phyloP scores from a whole-genome alignment of 2,888 invertebrate species.

The Tricholauxania praeusta region DNA sequence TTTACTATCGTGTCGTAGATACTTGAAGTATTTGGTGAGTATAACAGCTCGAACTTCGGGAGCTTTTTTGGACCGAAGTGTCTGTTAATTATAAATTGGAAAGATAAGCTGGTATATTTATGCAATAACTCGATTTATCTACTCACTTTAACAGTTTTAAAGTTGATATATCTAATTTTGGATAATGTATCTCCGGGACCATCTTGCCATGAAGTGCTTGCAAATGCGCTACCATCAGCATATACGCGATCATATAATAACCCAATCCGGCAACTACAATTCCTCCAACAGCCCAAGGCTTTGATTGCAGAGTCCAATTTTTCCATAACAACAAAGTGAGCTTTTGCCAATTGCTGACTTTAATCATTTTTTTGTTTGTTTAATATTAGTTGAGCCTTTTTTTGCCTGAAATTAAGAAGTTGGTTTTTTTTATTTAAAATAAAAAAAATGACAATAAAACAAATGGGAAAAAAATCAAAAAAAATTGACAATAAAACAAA shows the following conservation, averaged over 20 bases:
- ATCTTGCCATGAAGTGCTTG: slow-evolving; percentile 81
- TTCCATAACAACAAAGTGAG: slow-evolving; percentile 86
- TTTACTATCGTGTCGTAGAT: slow-evolving; percentile 65
- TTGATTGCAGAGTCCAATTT: slow-evolving; percentile 78
- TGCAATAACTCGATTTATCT: neutral
- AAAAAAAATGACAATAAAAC: too few relatives aligned
- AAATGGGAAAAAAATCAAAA: too few relatives aligned
- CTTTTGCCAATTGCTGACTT: slow-evolving; percentile 69
- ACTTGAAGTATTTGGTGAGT: slow-evolving; percentile 68
- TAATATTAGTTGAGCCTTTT: too few relatives aligned
- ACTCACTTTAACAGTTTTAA: slow-evolving; percentile 58
- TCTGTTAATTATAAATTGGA: neutral
- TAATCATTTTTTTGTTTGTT: slow-evolving; percentile 48
- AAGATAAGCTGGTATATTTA: too few relatives aligned
- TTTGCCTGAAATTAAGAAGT: too few relatives aligned
- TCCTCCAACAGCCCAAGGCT: slow-evolving; percentile 74
- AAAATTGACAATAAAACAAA: too few relatives aligned
- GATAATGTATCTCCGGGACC: slow-evolving; percentile 62
- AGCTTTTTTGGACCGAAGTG: neutral
- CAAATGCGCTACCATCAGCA: slow-evolving; percentile 70
- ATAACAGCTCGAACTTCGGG: slow-evolving; percentile 63
- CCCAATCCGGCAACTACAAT: slow-evolving; percentile 72
- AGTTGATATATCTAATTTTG: slow-evolving; percentile 63
- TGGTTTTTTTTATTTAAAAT: too few relatives aligned
- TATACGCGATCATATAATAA: too few relatives aligned